Percentiles rank a stretch among this genome's conserved stretches.
Evolutionary conservation across 2,888 invertebrate genomes (phyloP).

Genomic region (Meta bourneti): DNA sequence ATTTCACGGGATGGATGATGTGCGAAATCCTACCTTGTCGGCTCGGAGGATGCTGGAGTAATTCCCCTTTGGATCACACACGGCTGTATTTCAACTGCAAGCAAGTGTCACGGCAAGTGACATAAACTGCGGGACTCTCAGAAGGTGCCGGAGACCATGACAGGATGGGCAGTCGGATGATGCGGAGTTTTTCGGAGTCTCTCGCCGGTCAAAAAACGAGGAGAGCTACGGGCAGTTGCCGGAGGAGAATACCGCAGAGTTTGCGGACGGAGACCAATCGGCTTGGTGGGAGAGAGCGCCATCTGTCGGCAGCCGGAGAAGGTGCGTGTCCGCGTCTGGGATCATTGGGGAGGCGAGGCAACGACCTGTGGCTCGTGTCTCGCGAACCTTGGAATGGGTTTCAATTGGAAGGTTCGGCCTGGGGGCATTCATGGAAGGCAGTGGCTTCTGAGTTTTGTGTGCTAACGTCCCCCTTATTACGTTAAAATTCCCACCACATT

Average conservation of each 20-base stretch:
- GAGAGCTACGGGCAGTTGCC: background rate
- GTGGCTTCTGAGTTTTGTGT: too few species aligned
- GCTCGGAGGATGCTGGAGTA: conserved; percentile 28
- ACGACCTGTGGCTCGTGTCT: background rate
- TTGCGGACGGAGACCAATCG: conserved; percentile 59
- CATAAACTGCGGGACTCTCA: conserved; percentile 5
- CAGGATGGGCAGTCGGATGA: conserved; percentile 23
- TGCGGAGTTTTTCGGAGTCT: conserved; percentile 38
- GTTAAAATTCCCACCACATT: too few species aligned
- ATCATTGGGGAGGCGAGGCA: background rate
- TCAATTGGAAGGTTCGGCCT: too few species aligned
- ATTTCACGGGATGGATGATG: background rate
- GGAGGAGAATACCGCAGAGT: conserved; percentile 73
- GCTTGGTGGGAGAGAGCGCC: conserved; percentile 39
- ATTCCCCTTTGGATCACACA: background rate
- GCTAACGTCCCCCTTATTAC: too few species aligned
- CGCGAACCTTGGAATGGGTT: background rate
- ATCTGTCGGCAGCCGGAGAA: conserved; percentile 33
- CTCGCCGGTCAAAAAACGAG: conserved; percentile 22
- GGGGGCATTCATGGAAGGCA: too few species aligned
- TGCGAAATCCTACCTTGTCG: conserved; percentile 36
- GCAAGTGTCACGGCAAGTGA: background rate
- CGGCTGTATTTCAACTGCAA: background rate
- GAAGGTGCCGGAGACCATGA: conserved; percentile 18
- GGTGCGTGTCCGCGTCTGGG: background rate